A percentile compares a stretch with the other conserved stretches of the same genome.
Conservation (phyloP, 2,113 vertebrate species). For the Hippocampus zosterae region DNA sequence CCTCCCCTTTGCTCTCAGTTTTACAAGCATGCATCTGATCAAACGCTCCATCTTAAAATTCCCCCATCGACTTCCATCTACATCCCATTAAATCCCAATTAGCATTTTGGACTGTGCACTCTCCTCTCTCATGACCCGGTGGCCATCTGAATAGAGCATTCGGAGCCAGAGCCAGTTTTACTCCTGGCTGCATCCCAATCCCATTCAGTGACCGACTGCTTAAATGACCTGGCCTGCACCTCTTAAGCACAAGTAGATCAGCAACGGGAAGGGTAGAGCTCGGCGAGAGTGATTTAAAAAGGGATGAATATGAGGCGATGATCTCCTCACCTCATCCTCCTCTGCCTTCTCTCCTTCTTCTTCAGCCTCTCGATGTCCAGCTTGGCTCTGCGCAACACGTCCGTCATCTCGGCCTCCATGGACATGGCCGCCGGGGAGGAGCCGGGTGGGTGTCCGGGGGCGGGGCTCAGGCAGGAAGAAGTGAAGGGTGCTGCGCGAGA, state of each 20-base stretch:
- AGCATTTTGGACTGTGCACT: slow-evolving; percentile 32
- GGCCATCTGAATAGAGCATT: slow-evolving; percentile 38
- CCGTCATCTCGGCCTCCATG: slow-evolving; percentile 82
- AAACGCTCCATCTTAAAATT: slow-evolving; percentile 12
- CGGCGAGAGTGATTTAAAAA: slow-evolving; percentile 7
- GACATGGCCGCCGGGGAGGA: slow-evolving; percentile 70
- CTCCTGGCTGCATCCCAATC: slow-evolving; percentile 36
- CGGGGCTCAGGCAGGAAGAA: slow-evolving; percentile 41
- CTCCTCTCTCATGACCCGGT: slow-evolving; percentile 34
- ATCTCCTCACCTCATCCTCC: slow-evolving; percentile 79
- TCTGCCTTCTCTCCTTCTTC: slow-evolving; percentile 86
- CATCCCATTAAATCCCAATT: slow-evolving; percentile 52
- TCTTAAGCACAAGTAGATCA: slow-evolving; percentile 15
- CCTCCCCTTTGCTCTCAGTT: slow-evolving; percentile 19
- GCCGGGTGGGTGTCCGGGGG: slow-evolving; percentile 56
- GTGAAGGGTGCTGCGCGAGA: slow-evolving; percentile 67
- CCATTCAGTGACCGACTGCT: slow-evolving; percentile 13
- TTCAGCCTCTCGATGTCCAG: slow-evolving; percentile 89
- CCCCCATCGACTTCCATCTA: slow-evolving; percentile 18
- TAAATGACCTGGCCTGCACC: slow-evolving; percentile 39
- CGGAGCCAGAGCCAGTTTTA: slow-evolving; percentile 41
- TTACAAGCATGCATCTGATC: slow-evolving; percentile 14
- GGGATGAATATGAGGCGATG: neutral
- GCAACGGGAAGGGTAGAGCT: slow-evolving; percentile 3
- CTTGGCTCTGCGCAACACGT: slow-evolving; percentile 86